Conservation (phyloP, 2,113 vertebrate genomes). For the Neogale vison region DNA sequence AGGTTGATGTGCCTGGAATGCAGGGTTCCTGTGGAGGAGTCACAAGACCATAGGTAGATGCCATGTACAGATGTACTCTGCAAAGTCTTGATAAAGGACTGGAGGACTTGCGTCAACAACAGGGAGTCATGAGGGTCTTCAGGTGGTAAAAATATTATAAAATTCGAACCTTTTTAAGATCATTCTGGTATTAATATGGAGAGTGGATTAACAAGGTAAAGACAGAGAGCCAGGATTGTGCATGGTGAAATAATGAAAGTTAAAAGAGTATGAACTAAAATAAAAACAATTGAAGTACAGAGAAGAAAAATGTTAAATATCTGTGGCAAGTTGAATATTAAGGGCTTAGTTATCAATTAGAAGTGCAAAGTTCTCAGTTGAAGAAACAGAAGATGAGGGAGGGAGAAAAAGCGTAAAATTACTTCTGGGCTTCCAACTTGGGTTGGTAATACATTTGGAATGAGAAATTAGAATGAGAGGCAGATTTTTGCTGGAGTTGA, state of each 20-base stretch:
- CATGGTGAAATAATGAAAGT: background rate
- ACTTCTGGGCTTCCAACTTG: background rate
- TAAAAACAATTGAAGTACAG: background rate
- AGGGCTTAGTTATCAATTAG: background rate
- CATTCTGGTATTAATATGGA: background rate
- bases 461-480: background rate
- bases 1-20: background rate
- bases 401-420: background rate
- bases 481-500: background rate
- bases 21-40: background rate
- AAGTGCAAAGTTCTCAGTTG: background rate
- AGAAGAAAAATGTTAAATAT: background rate
- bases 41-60: background rate
- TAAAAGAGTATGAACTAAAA: background rate
- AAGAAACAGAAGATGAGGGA: background rate
- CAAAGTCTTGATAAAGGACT: background rate
- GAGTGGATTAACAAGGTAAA: background rate
- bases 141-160: background rate
- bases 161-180: background rate
- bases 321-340: background rate
- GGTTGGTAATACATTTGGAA: background rate
- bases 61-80: background rate
- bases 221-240: background rate
- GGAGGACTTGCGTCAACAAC: background rate
- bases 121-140: background rate